These are phyloP conservation scores for Phlogophora meticulosa DNA, from an alignment of 2,888 invertebrate genomes.

Conservation along the genomic window DNA sequence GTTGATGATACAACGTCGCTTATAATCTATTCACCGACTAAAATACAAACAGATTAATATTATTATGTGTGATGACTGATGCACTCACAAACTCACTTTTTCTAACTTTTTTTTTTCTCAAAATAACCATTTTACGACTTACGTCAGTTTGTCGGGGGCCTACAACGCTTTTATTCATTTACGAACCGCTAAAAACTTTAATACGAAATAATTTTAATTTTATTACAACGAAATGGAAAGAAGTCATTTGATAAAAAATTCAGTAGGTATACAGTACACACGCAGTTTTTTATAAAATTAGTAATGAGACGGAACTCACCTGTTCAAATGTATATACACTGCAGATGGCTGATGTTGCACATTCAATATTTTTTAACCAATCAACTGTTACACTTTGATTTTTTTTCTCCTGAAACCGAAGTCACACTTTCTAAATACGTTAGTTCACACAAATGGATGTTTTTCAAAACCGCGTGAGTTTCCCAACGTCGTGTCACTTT, in stretches of 20 bases:
- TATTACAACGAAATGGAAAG: constrained; percentile 32
- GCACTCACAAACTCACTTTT: constrained; percentile 57
- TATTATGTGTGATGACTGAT: constrained; percentile 52
- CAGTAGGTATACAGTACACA: constrained; percentile 16
- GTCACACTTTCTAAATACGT: constrained; percentile 74
- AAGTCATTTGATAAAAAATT: constrained; percentile 44
- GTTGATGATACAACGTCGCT: constrained; percentile 30
- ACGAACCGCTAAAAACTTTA: constrained; percentile 43
- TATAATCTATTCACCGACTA: constrained; percentile 32
- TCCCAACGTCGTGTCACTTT: constrained; percentile 88
- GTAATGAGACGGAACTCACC: constrained; percentile 62
- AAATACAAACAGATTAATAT: constrained; percentile 51
- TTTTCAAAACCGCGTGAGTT: constrained; percentile 86
- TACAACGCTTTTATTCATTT: constrained; percentile 35
- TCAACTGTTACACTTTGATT: constrained; percentile 69
- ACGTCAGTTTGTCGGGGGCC: constrained; percentile 37
- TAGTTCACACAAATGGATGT: constrained; percentile 77
- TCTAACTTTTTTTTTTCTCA: constrained; percentile 39
- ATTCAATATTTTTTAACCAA: constrained; percentile 60
- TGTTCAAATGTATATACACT: constrained; percentile 61
- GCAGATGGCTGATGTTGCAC: constrained; percentile 53
- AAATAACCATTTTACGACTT: constrained; percentile 64
- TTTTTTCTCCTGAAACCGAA: constrained; percentile 68
- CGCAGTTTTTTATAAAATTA: constrained; percentile 42
- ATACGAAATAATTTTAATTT: constrained; percentile 27